Percentiles rank a stretch among this genome's conserved stretches.
Evolutionary conservation across 2,888 invertebrate species (phyloP).

Genomic region (Marronus borbonicus): DNA sequence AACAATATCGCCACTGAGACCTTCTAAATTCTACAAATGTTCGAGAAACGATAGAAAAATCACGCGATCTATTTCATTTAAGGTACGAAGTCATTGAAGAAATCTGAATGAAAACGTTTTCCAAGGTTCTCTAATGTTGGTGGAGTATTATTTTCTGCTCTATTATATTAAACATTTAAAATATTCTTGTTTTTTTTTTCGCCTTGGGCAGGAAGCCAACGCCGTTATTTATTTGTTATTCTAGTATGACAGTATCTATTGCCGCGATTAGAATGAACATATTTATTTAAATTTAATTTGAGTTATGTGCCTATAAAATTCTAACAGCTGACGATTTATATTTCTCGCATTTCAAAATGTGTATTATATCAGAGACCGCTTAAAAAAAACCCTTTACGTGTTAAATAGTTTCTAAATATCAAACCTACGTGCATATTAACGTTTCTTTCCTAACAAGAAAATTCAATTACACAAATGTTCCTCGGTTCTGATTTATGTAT

Average conservation of each 20-base stretch:
- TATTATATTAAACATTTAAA: neutral
- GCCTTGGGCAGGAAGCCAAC: constrained; percentile 3
- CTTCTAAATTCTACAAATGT: too few species aligned
- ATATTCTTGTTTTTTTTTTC: neutral
- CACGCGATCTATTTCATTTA: too few species aligned
- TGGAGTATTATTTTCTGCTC: too few species aligned
- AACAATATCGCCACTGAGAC: too few species aligned
- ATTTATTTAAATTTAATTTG: constrained; percentile 26
- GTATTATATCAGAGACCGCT: constrained; percentile 3
- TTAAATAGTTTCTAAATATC: neutral
- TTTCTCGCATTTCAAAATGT: constrained; percentile 25
- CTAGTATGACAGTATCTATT: constrained; percentile 15
- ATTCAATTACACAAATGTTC: constrained; percentile 31
- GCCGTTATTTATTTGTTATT: constrained; percentile 11
- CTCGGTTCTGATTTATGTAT: constrained; percentile 21
- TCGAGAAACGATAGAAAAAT: too few species aligned
- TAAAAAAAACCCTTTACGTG: constrained; percentile 9
- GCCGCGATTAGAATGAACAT: constrained; percentile 8
- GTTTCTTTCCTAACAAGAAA: constrained; percentile 23
- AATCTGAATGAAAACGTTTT: too few species aligned
- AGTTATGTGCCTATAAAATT: constrained; percentile 28
- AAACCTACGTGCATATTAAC: constrained; percentile 1
- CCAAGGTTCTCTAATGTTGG: too few species aligned
- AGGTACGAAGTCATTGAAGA: too few species aligned
- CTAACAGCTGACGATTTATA: constrained; percentile 18